A percentile compares a stretch with the other conserved stretches of the same genome.
phyloP scores from a whole-genome alignment of 2,888 invertebrate genomes.

The Ganaspis brasiliensis region DNA sequence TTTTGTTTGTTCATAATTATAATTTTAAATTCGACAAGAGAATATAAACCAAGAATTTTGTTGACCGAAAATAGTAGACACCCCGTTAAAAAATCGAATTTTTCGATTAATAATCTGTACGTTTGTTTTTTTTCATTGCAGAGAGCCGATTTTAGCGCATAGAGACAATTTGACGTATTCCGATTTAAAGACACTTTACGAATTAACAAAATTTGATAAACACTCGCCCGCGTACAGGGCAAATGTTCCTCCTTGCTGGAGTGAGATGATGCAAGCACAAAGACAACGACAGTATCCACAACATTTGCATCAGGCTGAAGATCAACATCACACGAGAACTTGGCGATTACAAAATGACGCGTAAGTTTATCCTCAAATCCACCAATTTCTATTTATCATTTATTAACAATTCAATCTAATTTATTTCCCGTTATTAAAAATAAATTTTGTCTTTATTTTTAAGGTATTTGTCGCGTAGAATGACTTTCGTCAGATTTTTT shows the following conservation, averaged over 20 bases:
- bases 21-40: too few relatives aligned
- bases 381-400: too few relatives aligned
- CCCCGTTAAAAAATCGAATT: too few relatives aligned
- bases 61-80: too few relatives aligned
- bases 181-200: conserved; percentile 87
- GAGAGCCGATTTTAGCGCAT: conserved; percentile 81
- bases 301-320: conserved; percentile 86
- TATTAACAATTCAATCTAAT: too few relatives aligned
- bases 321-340: conserved; percentile 89
- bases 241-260: conserved; percentile 96
- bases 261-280: conserved; percentile 95
- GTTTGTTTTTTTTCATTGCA: conserved; percentile 54
- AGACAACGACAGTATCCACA: conserved; percentile 94
- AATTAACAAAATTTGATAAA: conserved; percentile 89
- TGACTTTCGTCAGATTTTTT: too few relatives aligned
- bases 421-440: too few relatives aligned
- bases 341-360: conserved; percentile 94
- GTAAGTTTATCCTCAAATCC: conserved; percentile 76
- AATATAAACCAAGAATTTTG: too few relatives aligned
- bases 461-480: too few relatives aligned
- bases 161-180: conserved; percentile 83
- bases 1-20: too few relatives aligned
- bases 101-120: background rate
- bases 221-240: conserved; percentile 89
- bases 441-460: too few relatives aligned